phyloP scores from a whole-genome alignment of 2,113 vertebrate species.

The Suricata suricatta region DNA sequence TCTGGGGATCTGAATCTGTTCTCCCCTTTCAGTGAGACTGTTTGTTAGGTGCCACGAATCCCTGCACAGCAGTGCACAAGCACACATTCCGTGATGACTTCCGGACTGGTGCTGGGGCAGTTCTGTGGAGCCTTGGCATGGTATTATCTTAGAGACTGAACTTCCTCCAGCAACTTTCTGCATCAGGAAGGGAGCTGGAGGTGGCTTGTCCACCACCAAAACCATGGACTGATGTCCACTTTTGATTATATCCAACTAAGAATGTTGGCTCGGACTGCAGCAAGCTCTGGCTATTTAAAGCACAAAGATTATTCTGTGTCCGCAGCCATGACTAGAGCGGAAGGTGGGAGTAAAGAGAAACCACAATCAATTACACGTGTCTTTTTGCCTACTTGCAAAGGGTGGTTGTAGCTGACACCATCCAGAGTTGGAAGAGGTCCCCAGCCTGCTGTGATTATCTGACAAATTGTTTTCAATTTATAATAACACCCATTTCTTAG shows the following conservation, averaged over 20 bases:
- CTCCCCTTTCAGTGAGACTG: neutral
- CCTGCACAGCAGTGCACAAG: neutral
- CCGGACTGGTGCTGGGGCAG: neutral
- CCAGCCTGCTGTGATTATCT: neutral
- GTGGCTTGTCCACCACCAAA: neutral
- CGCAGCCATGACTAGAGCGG: neutral
- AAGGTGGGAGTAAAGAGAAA: slow-evolving; percentile 9
- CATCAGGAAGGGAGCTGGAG: neutral
- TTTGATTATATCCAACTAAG: neutral
- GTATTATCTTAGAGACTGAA: neutral
- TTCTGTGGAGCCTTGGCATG: neutral
- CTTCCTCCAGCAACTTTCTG: neutral
- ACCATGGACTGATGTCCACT: neutral
- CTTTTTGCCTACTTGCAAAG: slow-evolving; percentile 4
- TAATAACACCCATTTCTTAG: neutral
- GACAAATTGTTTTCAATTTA: neutral
- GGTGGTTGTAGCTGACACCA: neutral
- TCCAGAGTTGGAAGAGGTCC: neutral
- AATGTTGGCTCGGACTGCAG: neutral
- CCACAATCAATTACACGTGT: neutral
- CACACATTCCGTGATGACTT: neutral
- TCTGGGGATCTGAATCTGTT: neutral
- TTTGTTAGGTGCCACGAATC: neutral
- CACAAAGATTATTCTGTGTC: neutral
- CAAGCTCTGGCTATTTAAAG: neutral